A percentile compares a stretch with the other conserved stretches of the same genome.
Evolutionary conservation across 1,140 invertebrate species (phyloP).

Genomic region (Drosophila littoralis): DNA sequence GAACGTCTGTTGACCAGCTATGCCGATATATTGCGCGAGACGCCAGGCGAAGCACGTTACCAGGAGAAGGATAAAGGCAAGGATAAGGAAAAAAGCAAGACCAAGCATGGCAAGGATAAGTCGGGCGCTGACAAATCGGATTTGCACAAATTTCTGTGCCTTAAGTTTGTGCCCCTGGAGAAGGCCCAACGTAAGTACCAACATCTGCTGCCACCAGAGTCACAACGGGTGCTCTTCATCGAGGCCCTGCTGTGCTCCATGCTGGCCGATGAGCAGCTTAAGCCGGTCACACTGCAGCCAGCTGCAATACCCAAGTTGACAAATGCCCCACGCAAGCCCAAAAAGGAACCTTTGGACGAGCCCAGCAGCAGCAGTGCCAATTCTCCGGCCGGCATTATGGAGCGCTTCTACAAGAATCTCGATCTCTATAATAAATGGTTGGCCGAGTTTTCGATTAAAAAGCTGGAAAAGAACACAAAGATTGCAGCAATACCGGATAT

Average conservation of each 20-base stretch:
- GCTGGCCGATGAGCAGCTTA: constrained; percentile 45
- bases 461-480: neutral
- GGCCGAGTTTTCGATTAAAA: constrained; percentile 5
- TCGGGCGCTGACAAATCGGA: neutral
- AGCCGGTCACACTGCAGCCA: neutral
- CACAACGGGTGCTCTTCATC: constrained; percentile 16
- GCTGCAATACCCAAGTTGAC: neutral
- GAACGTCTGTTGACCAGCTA: neutral
- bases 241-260: constrained; percentile 55
- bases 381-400: neutral
- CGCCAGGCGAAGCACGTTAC: neutral
- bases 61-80: neutral
- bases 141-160: constrained; percentile 14
- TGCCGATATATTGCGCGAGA: neutral
- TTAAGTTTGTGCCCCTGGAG: neutral
- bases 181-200: neutral
- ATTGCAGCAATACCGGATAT: neutral
- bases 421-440: constrained; percentile 25
- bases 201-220: neutral
- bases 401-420: constrained; percentile 38
- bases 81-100: neutral
- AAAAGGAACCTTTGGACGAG: neutral
- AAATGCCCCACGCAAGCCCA: neutral
- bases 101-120: too few relatives aligned
- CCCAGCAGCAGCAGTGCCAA: neutral